Percentiles rank a stretch among this genome's conserved stretches.
Conservation (phyloP, 64 coral and sea anemone genomes). For the Montipora cactus region DNA sequence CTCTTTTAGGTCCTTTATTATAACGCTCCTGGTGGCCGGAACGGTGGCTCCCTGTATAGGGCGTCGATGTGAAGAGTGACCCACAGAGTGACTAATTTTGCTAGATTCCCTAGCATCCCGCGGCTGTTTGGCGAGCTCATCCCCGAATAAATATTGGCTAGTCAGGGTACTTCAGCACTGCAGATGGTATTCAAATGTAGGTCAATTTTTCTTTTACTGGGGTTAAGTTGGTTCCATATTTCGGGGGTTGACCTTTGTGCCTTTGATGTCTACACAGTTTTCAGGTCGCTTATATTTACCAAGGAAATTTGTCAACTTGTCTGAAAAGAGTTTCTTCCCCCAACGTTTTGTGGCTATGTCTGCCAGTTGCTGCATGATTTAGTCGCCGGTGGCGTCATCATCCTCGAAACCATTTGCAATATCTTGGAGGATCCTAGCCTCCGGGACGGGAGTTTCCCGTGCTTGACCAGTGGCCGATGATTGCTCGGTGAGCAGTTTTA, state of each 20-base stretch:
- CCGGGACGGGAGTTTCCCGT: constrained; percentile 2
- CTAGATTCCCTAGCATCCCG: not conserved
- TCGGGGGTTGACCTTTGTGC: not conserved
- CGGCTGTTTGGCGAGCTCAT: constrained; percentile 3
- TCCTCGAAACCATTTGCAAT: too few species aligned
- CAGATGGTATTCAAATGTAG: too few species aligned
- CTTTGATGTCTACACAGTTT: not conserved
- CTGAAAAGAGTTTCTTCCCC: not conserved
- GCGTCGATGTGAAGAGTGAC: not conserved
- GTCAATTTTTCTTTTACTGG: too few species aligned
- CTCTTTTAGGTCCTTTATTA: too few species aligned
- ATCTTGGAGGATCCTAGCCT: too few species aligned
- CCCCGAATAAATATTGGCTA: constrained; percentile 47
- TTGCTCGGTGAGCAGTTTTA: constrained; percentile 42
- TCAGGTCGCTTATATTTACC: not conserved
- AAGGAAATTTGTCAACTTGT: not conserved
- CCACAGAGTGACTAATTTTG: not conserved
- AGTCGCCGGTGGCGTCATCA: too few species aligned
- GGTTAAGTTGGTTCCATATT: too few species aligned
- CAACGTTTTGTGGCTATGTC: not conserved
- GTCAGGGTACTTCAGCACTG: not conserved
- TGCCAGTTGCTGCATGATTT: not conserved
- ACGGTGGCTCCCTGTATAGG: too few species aligned
- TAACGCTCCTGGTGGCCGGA: too few species aligned
- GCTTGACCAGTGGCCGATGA: constrained; percentile 20